Evolutionary conservation across 2,888 invertebrate species (phyloP), one percentile per base, ranked within the genome.

Genomic region (Caenorhabditis macrosperma): DNA sequence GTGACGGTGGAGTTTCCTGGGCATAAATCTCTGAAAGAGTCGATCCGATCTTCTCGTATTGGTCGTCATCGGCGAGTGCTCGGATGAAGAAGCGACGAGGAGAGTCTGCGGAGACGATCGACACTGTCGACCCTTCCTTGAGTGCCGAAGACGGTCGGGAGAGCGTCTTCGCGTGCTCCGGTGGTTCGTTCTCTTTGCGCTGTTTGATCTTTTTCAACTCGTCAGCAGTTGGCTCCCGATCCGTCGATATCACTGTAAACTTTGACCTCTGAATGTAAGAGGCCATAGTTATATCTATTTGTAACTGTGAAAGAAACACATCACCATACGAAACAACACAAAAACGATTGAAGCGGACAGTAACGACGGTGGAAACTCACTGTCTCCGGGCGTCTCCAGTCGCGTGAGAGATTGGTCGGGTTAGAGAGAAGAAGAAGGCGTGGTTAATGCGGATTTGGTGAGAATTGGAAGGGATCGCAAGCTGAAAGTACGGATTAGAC

Each of bases 141-240:
- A 80, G 57, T 12, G 63, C 64, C 0, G 59, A 12, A 0, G 80
- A 80, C 46, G 20, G 50, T 30, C 60, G 59, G 22, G 63, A 60
- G 12, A 78, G 55, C 35, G 69, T 55, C 57, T 82, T 82, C 26
- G 81, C 76, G 50, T 84, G 84, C 64, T 81, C 72, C 22, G 61
- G 50, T 12, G 84, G 84, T 48, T 82, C 82, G 54, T 76, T 80
- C 22, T 84, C 82, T 50, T 84, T 84, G 24, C 82, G 59, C 35
- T 74, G 69, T 60, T 84, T 84, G 20, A 71, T 55, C 35, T 60
- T 57, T n/a, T 77, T 78, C 54, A 77, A 54, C 52, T 84, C 82
- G 24, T 84, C 81, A 0, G 68, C 64, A 5, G 81, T 77, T 1
- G 81, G 81, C 33, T 81, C 72, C 22, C 68, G 64, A 60, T 72